These are phyloP conservation scores for Crotalus viridis DNA, from an alignment of 2,113 vertebrate genomes.

Conservation along the genomic window DNA sequence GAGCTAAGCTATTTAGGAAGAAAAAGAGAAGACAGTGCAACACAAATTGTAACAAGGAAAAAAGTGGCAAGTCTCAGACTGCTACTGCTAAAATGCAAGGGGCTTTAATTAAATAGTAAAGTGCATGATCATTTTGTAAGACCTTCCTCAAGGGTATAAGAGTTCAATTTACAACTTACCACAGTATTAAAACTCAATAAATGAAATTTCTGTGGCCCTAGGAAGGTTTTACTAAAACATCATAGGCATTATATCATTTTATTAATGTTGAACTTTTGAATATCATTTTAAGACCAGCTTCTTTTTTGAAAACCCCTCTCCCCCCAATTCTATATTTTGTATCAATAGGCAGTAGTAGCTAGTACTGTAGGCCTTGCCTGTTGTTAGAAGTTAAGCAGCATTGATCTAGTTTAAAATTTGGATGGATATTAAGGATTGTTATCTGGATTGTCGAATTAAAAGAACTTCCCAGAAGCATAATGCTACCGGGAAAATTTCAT, in stretches of 20 bases:
- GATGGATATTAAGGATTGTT: background rate
- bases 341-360: background rate
- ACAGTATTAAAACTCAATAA: background rate
- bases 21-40: background rate
- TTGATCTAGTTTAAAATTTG: background rate
- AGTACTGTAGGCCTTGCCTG: background rate
- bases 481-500: background rate
- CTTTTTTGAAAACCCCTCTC: too few relatives aligned
- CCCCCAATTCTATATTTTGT: background rate
- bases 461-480: background rate
- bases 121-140: background rate
- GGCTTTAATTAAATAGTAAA: background rate
- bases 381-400: background rate
- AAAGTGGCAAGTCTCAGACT: background rate
- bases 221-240: background rate
- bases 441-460: background rate
- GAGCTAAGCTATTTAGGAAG: background rate
- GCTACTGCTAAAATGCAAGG: background rate
- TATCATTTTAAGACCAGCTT: background rate
- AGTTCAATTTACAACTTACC: background rate
- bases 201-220: background rate
- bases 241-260: background rate
- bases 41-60: background rate
- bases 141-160: background rate
- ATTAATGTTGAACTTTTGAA: background rate